Evolutionary conservation across 2,113 vertebrate species (phyloP).

Genomic region (Poeciliopsis retropinna): DNA sequence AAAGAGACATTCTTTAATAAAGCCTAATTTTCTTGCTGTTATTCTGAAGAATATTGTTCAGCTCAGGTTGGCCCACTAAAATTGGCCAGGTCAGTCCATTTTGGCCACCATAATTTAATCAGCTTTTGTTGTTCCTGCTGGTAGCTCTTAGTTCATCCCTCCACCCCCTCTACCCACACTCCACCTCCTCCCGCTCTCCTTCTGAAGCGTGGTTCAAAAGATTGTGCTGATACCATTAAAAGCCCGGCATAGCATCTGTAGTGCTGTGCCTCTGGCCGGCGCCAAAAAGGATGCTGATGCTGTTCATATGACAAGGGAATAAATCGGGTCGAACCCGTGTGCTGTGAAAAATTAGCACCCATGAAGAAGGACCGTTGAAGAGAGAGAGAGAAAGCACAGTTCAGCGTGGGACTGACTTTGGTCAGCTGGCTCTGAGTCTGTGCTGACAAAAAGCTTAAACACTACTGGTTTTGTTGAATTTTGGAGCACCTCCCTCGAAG

Average conservation of each 20-base stretch:
- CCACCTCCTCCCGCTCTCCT: not conserved
- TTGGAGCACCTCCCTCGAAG: conserved; percentile 16
- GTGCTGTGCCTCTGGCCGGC: conserved; percentile 7
- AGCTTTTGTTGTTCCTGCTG: conserved; percentile 5
- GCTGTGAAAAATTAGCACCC: conserved; percentile 23
- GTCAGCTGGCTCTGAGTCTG: conserved; percentile 38
- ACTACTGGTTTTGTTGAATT: conserved; percentile 52
- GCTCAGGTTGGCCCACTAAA: conserved; percentile 12
- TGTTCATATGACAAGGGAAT: conserved; percentile 29
- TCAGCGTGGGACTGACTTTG: conserved; percentile 42
- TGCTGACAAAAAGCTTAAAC: conserved; percentile 53
- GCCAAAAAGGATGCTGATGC: conserved; percentile 4
- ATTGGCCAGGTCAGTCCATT: not conserved
- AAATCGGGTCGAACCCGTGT: conserved; percentile 11
- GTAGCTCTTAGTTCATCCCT: conserved; percentile 3
- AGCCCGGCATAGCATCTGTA: conserved; percentile 7
- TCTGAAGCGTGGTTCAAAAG: conserved; percentile 12
- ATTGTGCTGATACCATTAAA: conserved; percentile 29
- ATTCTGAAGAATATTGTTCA: conserved; percentile 2
- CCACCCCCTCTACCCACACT: not conserved
- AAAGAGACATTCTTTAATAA: conserved; percentile 21
- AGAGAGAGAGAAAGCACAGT: not conserved
- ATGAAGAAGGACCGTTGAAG: conserved; percentile 3
- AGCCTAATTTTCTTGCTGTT: not conserved
- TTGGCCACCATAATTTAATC: conserved; percentile 26